Percentiles rank a stretch among this genome's conserved stretches.
These are phyloP conservation scores for Mandrillus leucophaeus DNA, from an alignment of 2,113 vertebrate genomes.

Conservation along the genomic window DNA sequence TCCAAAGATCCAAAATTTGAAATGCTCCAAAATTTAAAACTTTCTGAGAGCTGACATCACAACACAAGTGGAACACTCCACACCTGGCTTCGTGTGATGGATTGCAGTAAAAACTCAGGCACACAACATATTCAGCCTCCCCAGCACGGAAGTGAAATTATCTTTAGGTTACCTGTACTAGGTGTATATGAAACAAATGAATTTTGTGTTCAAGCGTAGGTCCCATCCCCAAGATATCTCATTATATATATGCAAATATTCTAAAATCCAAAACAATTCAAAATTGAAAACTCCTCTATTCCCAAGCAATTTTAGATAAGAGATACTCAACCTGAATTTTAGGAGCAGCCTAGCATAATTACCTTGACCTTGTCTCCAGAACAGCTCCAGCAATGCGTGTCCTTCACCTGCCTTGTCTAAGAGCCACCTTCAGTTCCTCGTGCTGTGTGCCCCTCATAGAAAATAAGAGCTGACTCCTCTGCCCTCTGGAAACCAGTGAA, in stretches of 20 bases:
- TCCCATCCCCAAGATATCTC: background rate
- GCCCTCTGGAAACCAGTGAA: too few species aligned
- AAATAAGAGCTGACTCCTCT: background rate
- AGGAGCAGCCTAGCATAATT: background rate
- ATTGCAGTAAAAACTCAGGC: background rate
- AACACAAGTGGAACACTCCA: background rate
- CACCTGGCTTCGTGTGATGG: background rate
- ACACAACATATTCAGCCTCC: background rate
- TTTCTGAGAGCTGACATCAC: background rate
- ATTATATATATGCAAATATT: background rate
- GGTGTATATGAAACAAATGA: background rate
- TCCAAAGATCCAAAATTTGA: background rate
- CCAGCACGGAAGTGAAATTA: background rate
- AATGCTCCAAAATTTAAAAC: background rate
- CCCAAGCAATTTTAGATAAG: background rate
- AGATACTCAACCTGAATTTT: background rate
- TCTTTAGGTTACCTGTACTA: background rate
- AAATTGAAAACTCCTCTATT: background rate
- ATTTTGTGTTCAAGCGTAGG: background rate
- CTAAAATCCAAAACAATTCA: background rate
- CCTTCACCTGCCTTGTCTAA: background rate
- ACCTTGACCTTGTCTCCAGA: background rate
- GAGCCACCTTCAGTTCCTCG: background rate
- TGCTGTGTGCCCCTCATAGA: rapidly evolving
- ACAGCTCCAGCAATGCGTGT: background rate